These are phyloP conservation scores for Pristionchus mayeri DNA, from an alignment of 2,888 invertebrate species.

Conservation along the genomic window DNA sequence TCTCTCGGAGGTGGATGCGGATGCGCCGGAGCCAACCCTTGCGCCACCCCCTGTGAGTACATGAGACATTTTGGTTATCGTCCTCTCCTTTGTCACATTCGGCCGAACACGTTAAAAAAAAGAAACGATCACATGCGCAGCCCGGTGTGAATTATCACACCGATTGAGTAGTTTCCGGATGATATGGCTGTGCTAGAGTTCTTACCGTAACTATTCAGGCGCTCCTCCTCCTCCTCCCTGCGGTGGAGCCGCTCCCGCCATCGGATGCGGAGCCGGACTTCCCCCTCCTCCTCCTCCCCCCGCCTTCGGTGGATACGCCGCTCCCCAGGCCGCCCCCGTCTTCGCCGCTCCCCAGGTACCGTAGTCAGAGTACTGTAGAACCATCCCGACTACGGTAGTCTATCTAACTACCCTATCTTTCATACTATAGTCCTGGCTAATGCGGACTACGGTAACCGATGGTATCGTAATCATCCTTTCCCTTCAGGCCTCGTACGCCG, in stretches of 20 bases:
- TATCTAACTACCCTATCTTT: neutral
- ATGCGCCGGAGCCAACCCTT: slow-evolving; percentile 38
- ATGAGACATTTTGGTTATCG: no score
- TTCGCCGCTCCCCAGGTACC: neutral
- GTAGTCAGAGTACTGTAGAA: neutral
- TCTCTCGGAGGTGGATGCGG: slow-evolving; percentile 45
- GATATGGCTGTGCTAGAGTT: no score
- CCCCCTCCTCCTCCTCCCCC: slow-evolving; percentile 44
- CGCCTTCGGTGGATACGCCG: slow-evolving; percentile 29
- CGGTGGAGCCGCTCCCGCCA: slow-evolving; percentile 10
- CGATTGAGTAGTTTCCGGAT: no score
- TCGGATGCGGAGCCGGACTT: slow-evolving; percentile 43
- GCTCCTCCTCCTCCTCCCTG: slow-evolving; percentile 46
- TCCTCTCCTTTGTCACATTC: no score
- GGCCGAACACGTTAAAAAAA: no score
- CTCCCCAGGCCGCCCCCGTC: slow-evolving; percentile 29
- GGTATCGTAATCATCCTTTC: no score
- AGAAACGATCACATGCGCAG: no score
- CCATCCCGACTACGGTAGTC: no score
- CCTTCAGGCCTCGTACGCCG: neutral
- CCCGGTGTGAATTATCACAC: no score
- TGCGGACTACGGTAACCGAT: no score
- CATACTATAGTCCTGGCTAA: no score
- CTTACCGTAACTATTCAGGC: neutral
- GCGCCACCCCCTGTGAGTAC: slow-evolving; percentile 44